phyloP scores from a whole-genome alignment of 2,888 invertebrate species.

The Polydesmus complanatus region DNA sequence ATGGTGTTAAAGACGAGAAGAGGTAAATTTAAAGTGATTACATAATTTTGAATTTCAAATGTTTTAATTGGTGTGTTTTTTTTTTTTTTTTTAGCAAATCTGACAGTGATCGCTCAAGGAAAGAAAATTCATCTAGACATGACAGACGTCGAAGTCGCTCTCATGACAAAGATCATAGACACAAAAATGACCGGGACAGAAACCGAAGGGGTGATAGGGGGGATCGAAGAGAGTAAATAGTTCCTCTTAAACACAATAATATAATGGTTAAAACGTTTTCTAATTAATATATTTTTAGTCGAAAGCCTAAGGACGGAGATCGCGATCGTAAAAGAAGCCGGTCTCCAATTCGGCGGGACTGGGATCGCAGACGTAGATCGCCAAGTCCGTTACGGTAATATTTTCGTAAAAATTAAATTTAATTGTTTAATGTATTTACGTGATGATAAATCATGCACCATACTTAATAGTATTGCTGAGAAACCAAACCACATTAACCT shows the following conservation, averaged over 20 bases:
- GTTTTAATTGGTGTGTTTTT: too few species aligned
- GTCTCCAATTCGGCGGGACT: constrained; percentile 9
- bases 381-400: constrained; percentile 15
- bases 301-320: constrained; percentile 19
- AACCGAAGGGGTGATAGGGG: constrained; percentile 17
- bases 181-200: constrained; percentile 23
- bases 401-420: not conserved
- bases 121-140: not conserved
- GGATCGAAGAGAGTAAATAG: not conserved
- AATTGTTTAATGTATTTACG: not conserved
- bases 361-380: constrained; percentile 15
- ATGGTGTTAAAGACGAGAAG: constrained; percentile 17
- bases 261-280: constrained; percentile 19
- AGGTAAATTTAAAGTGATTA: constrained; percentile 8
- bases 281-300: not conserved
- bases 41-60: not conserved
- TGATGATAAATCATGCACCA: constrained; percentile 12
- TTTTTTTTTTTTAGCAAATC: not conserved
- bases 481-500: not conserved
- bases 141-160: constrained; percentile 36
- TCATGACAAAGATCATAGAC: constrained; percentile 21
- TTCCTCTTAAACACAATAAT: constrained; percentile 15
- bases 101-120: not conserved
- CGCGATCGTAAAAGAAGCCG: constrained; percentile 21
- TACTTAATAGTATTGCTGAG: constrained; percentile 1